These are phyloP conservation scores for Microcebus griseorufus DNA, from an alignment of 2,113 vertebrate species.

Conservation along the genomic window DNA sequence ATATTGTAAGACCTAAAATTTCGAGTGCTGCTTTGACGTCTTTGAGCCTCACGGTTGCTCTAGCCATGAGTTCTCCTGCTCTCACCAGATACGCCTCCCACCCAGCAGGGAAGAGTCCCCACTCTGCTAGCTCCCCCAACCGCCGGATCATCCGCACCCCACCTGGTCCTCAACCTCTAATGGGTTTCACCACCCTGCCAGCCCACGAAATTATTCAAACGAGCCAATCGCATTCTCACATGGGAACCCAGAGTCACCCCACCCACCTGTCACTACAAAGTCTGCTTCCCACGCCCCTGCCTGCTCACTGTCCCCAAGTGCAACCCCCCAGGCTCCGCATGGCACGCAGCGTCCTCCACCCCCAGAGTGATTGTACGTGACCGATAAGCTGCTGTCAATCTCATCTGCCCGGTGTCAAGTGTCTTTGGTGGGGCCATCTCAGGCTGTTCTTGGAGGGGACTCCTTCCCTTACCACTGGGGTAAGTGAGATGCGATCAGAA, in stretches of 20 bases:
- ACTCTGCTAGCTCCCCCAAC: neutral
- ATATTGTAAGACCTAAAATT: neutral
- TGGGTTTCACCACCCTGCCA: neutral
- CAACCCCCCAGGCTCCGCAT: neutral
- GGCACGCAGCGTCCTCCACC: neutral
- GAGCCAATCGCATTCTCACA: neutral
- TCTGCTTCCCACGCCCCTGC: neutral
- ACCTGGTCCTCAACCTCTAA: neutral
- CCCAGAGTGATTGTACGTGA: neutral
- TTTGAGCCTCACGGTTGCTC: neutral
- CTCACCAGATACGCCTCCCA: neutral
- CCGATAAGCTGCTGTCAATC: neutral
- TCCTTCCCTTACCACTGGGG: neutral
- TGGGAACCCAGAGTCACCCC: neutral
- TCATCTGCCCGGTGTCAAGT: neutral
- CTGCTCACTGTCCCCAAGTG: neutral
- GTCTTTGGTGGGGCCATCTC: neutral
- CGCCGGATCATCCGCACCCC: neutral
- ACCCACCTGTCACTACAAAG: neutral
- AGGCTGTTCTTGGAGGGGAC: neutral
- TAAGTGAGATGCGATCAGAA: neutral
- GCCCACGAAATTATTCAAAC: neutral
- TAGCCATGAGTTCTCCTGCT: neutral
- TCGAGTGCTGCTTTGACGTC: neutral
- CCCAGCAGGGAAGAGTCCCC: neutral